Conservation (phyloP, 2,888 invertebrate genomes). For the Diaprepes abbreviatus region DNA sequence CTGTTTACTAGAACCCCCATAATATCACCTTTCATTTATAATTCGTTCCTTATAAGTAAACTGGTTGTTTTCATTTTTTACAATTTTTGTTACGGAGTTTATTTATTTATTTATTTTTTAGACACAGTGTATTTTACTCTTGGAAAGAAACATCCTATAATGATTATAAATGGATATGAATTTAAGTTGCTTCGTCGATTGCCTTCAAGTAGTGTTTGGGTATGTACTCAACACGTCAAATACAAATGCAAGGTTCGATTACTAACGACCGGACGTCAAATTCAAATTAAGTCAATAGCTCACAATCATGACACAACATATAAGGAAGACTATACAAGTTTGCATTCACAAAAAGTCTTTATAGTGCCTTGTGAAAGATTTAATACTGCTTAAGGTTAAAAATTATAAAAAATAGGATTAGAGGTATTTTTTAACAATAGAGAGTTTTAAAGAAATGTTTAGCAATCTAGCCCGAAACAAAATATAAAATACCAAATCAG, state of each 20-base stretch:
- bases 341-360: conserved; percentile 1
- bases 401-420: too few relatives aligned
- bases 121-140: conserved; percentile 4
- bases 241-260: conserved; percentile 9
- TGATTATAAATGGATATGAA: conserved; percentile 41
- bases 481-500: too few relatives aligned
- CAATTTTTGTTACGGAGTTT: too few relatives aligned
- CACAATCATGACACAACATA: conserved; percentile 41
- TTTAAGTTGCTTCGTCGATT: conserved; percentile 26
- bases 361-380: conserved; percentile 1
- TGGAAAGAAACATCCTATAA: conserved; percentile 42
- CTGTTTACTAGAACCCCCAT: too few relatives aligned
- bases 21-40: too few relatives aligned
- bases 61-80: too few relatives aligned
- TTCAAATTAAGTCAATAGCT: conserved; percentile 2
- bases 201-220: conserved; percentile 2
- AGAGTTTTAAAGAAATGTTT: too few relatives aligned
- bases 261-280: not conserved
- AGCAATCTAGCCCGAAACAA: too few relatives aligned
- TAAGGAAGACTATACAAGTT: not conserved
- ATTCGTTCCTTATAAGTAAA: too few relatives aligned
- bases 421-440: too few relatives aligned
- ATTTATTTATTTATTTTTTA: not conserved
- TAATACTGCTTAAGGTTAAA: not conserved
- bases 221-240: conserved; percentile 2